Conservation (phyloP, 1,140 invertebrate species). For the Caerostris darwini region DNA sequence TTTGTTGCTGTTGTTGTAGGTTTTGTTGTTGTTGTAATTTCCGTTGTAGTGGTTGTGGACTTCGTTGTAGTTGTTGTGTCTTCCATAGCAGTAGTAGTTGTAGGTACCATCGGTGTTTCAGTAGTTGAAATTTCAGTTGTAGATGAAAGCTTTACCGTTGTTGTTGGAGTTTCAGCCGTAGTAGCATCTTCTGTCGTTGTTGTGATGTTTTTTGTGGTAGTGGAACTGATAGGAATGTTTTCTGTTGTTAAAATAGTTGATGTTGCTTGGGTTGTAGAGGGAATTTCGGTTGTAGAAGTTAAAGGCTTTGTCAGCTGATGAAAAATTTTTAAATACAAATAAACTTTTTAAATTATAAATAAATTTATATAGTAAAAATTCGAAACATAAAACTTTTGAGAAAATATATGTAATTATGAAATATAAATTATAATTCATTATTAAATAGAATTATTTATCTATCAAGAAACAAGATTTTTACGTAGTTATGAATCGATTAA, state of each 20-base stretch:
- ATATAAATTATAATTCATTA: not conserved
- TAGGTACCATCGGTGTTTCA: not conserved
- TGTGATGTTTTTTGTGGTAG: not conserved
- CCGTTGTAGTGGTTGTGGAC: not conserved
- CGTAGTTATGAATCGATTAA: not conserved
- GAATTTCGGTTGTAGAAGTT: constrained; percentile 27
- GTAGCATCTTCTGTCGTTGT: not conserved
- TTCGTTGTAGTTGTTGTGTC: not conserved
- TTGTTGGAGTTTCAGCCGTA: not conserved
- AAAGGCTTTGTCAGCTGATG: constrained; percentile 22
- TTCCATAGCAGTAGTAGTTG: not conserved
- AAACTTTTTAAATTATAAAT: not conserved
- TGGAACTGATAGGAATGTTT: not conserved
- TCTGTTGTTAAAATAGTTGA: not conserved
- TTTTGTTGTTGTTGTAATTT: not conserved
- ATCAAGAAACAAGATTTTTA: not conserved
- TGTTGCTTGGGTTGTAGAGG: not conserved
- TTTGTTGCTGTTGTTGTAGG: not conserved
- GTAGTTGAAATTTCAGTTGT: constrained; percentile 7
- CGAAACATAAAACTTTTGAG: not conserved
- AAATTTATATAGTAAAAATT: not conserved
- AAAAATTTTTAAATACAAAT: not conserved
- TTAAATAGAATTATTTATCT: too few relatives aligned
- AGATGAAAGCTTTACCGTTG: not conserved
- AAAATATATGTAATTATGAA: not conserved